These are phyloP conservation scores for Leptinotarsa juncta DNA, from an alignment of 2,888 invertebrate genomes.

Conservation along the genomic window DNA sequence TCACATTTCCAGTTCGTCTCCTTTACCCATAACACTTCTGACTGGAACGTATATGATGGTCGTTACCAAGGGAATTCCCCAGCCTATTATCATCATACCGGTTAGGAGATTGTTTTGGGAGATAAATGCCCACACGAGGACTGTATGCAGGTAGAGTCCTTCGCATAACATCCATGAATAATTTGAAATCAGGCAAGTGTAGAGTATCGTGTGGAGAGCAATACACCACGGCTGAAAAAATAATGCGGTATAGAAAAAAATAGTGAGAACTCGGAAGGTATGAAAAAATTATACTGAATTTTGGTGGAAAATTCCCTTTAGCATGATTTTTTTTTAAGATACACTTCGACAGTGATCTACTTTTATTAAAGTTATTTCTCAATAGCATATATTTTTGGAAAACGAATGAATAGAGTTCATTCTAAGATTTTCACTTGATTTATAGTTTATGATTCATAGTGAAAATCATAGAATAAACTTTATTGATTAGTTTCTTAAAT, in stretches of 20 bases:
- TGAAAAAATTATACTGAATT: too few relatives aligned
- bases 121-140: constrained; percentile 91
- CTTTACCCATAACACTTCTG: constrained; percentile 70
- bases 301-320: too few relatives aligned
- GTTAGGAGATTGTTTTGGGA: constrained; percentile 87
- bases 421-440: too few relatives aligned
- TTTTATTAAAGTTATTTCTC: too few relatives aligned
- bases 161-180: constrained; percentile 98
- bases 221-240: constrained; percentile 81
- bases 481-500: too few relatives aligned
- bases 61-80: constrained; percentile 81
- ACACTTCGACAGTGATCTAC: too few relatives aligned
- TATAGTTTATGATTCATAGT: too few relatives aligned
- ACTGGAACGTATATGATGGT: constrained; percentile 75
- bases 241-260: neutral
- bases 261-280: too few relatives aligned
- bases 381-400: too few relatives aligned
- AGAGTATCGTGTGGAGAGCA: constrained; percentile 82
- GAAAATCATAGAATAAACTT: too few relatives aligned
- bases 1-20: constrained; percentile 71
- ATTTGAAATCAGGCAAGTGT: constrained; percentile 91
- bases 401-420: too few relatives aligned
- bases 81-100: constrained; percentile 86
- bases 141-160: constrained; percentile 92
- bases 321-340: too few relatives aligned